These are phyloP conservation scores for Aselliscus stoliczkanus DNA, from an alignment of 2,797 vertebrate species.

Conservation along the genomic window DNA sequence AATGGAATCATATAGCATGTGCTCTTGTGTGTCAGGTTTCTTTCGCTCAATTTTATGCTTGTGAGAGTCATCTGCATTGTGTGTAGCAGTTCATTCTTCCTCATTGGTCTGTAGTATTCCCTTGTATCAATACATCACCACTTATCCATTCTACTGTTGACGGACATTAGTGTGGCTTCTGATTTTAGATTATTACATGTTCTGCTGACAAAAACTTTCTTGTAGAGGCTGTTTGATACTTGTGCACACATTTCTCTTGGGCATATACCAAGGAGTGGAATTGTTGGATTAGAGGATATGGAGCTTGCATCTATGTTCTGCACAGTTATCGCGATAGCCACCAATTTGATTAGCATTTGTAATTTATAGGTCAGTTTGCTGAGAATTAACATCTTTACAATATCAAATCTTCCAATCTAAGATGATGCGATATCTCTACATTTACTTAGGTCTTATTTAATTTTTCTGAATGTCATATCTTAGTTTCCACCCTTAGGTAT, in stretches of 20 bases:
- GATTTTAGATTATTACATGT: background rate
- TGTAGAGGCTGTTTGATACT: too few relatives aligned
- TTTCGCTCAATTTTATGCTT: too few relatives aligned
- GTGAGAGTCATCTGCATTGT: fast-evolving
- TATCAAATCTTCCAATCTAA: background rate
- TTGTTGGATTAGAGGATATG: background rate
- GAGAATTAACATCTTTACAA: background rate
- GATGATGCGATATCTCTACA: too few relatives aligned
- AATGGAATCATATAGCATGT: fast-evolving
- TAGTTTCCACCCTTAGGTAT: background rate
- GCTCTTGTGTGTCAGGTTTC: too few relatives aligned
- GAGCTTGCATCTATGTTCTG: background rate
- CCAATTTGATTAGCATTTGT: background rate
- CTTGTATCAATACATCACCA: fast-evolving
- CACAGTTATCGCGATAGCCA: background rate
- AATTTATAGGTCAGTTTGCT: background rate
- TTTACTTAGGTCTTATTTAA: background rate
- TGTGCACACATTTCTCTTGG: background rate
- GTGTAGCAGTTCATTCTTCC: background rate
- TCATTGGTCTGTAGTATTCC: background rate
- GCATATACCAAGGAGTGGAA: background rate
- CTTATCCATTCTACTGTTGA: background rate
- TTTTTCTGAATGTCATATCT: background rate
- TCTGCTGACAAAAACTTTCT: background rate
- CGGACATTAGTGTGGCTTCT: background rate